Base-by-base conservation (phyloP, 2,888 invertebrate species). In the Troides aeacus region DNA sequence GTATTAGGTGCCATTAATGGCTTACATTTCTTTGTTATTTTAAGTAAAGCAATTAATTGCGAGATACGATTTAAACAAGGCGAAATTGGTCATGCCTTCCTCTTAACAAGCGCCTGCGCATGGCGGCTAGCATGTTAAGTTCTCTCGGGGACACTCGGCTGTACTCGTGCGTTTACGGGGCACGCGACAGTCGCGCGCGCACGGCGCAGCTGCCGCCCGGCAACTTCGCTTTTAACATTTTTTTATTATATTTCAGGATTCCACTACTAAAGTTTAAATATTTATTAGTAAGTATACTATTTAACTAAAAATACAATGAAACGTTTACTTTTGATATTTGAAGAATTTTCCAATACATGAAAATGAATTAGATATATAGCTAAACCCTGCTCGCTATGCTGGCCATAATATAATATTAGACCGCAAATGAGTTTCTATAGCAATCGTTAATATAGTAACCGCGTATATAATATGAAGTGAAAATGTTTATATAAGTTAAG, bases 151-250 rank as follows among this genome's bases (percentile, higher is more conserved):
- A 73, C 74, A 72, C 73, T 88, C 89, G 87, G 85, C 78, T 73
- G 69, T 80, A 77, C 81, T 86, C 89, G 88, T 84, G 88, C 87
- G 86, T 81, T 78, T 79, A 76, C 84, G 81, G 75, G 84, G 88
- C 89, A 89, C 90, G 91, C 89, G 91, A 84, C 87, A 73, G 83
- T 74, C 91, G 88, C 87, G 84, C 88, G 89, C 82, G 79, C 39
- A 36, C 58, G 36, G 39, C 63, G 77, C 82, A 81, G 85, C 86
- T 84, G 84, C 84, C 79, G 71, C 76, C 72, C 74, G 79, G 82
- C 87, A 84, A 84, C 86, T 86, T 87, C 81, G 84, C 84, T 46
- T 15, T 15, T 46, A 46, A 15, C 6, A 18, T 18, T 18, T 53
- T 53, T 6, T 53, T 53, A 53, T 53, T n/a, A 53, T 8, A 53